Base-by-base conservation (phyloP, 2,797 vertebrate species). In the Syncerus caffer region DNA sequence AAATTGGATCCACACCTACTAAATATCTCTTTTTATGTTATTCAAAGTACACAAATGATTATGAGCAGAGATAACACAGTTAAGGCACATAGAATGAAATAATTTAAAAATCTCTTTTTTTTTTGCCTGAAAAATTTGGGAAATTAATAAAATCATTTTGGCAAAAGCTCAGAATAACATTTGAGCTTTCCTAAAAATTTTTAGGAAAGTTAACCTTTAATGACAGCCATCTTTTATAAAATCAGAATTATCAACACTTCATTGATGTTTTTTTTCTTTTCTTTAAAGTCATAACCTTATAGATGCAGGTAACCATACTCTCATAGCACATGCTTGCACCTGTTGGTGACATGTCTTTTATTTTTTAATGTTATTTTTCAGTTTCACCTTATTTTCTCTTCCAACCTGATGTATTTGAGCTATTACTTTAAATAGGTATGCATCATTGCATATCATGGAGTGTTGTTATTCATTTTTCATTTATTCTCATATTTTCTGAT, bases 71-170 rank as follows among this genome's bases (percentile, higher is more conserved):
- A 34, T 53, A 90, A 79, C 51, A 21, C 15, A 90, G 62, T 74
- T 64, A 94, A 93, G 16, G 15, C 4, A 34, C 42, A 89, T 25
- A 23, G 29, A 62, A 19, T 79, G 23, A 88, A 60, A 53, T 93
- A 82, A 96, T 0, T 76, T 17, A 79, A 96, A 93, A 87, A 55
- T 58, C 58, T 93, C 87, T 93, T 71, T 17, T 16, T 25, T 64
- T 71, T 95, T 96, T 91, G 64, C 60, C 64, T 87, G 85, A 85
- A 85, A 89, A 94, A n/a, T 93, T 89, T 42, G 47, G 17, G 8
- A 25, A 89, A 82, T 93, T 60, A 89, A 82, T 50, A 74, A 89
- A 47, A 55, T 93, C 2, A 27, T 86, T 79, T 95, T 90, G 79
- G 45, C 82, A 58, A 96, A 85, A 60, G 17, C 17, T 76, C 38